Evolutionary conservation across 2,797 vertebrate species (phyloP).

Genomic region (Enteromius mattozi): DNA sequence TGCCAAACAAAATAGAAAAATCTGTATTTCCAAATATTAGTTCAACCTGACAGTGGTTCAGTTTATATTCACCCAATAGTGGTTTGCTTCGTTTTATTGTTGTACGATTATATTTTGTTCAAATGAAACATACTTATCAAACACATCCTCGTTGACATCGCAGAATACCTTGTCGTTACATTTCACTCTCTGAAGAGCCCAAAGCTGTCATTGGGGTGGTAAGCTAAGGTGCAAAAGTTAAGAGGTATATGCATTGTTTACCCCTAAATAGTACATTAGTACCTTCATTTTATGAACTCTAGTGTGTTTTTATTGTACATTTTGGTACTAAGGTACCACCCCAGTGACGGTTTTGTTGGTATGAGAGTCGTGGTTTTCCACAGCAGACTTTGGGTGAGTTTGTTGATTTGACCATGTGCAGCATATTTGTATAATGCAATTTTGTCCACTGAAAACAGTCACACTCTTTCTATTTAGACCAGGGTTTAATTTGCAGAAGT

Average conservation of each 20-base stretch:
- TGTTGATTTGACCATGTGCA: background rate
- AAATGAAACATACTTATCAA: background rate
- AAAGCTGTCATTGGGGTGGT: background rate
- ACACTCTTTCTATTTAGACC: slow-evolving; percentile 38
- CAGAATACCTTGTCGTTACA: background rate
- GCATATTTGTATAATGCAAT: slow-evolving; percentile 30
- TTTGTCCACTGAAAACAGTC: slow-evolving; percentile 23
- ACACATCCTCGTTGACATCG: background rate
- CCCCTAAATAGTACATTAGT: background rate
- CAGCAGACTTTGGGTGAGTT: background rate
- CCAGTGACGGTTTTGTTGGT: too few relatives aligned
- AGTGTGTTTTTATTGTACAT: too few relatives aligned
- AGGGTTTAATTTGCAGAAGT: background rate
- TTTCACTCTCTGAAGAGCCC: background rate
- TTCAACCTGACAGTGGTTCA: background rate
- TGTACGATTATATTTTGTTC: background rate
- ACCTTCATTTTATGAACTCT: background rate
- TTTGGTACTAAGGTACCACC: too few relatives aligned
- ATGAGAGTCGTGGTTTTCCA: background rate
- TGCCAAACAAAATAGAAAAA: background rate
- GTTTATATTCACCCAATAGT: too few relatives aligned
- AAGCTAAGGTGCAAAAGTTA: background rate
- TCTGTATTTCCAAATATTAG: background rate
- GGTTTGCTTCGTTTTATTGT: background rate
- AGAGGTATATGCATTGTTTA: background rate